These are phyloP conservation scores for Microctenopoma lineatum DNA, from an alignment of 2,797 vertebrate genomes.

Conservation along the genomic window DNA sequence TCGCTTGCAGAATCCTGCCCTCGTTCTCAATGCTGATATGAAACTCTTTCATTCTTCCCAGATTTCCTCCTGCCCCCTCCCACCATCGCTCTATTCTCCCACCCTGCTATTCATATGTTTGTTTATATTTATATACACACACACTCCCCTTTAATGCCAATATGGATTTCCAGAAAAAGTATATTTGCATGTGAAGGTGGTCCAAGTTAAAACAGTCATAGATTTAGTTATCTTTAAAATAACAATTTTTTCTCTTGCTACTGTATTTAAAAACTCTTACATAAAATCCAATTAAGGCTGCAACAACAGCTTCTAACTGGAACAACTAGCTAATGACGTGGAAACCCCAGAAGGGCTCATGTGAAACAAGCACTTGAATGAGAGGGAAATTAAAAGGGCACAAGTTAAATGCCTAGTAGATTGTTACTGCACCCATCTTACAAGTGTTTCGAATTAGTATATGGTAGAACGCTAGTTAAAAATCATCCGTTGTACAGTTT, in stretches of 20 bases:
- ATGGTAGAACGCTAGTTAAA: constrained; percentile 12
- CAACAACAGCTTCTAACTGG: constrained; percentile 9
- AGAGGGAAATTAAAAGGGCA: constrained; percentile 26
- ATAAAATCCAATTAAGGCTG: neutral
- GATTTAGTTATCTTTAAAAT: neutral
- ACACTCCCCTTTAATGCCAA: constrained; percentile 15
- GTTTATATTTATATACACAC: constrained; percentile 40
- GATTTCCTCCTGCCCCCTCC: constrained; percentile 24
- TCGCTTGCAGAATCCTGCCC: constrained; percentile 67
- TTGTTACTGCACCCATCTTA: constrained; percentile 28
- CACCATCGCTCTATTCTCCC: constrained; percentile 19
- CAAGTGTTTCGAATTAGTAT: neutral
- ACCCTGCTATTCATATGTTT: constrained; percentile 41
- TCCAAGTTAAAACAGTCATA: neutral
- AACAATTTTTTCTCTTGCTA: neutral
- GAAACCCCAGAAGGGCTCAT: constrained; percentile 4
- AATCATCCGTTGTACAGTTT: neutral
- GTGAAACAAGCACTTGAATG: constrained; percentile 17
- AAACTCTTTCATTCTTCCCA: constrained; percentile 47
- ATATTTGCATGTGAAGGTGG: neutral
- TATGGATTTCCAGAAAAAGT: constrained; percentile 4
- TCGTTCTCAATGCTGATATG: constrained; percentile 53
- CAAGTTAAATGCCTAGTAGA: constrained; percentile 14
- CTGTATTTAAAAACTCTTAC: neutral
- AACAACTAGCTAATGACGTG: constrained; percentile 25